phyloP scores from a whole-genome alignment of 2,888 invertebrate species.

The Synanthedon vespiformis region DNA sequence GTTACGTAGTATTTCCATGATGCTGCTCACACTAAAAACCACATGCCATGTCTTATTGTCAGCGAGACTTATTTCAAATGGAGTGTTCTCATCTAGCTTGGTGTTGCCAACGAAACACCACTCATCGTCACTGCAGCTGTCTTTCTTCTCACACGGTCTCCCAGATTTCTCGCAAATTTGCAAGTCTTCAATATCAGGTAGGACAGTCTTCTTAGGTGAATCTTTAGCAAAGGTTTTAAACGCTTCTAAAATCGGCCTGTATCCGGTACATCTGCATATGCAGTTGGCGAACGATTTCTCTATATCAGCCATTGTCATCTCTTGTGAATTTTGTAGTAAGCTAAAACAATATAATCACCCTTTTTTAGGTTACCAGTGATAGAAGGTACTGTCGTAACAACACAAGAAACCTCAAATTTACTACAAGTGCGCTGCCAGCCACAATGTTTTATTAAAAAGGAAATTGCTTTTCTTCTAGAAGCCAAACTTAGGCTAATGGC shows the following conservation, averaged over 20 bases:
- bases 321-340: constrained; percentile 13
- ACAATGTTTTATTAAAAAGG: too few species aligned
- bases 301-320: constrained; percentile 50
- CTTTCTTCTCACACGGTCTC: constrained; percentile 6
- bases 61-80: constrained; percentile 31
- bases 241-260: constrained; percentile 70
- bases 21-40: constrained; percentile 50
- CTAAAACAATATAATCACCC: constrained; percentile 15
- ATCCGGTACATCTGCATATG: constrained; percentile 73
- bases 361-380: too few species aligned
- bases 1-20: constrained; percentile 59
- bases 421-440: too few species aligned
- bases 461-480: too few species aligned
- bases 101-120: constrained; percentile 24
- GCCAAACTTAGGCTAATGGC: too few species aligned
- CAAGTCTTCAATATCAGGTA: constrained; percentile 1
- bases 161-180: constrained; percentile 8
- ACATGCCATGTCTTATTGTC: constrained; percentile 62
- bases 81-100: constrained; percentile 4
- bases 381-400: too few species aligned
- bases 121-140: constrained; percentile 12
- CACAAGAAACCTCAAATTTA: too few species aligned
- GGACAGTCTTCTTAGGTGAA: background rate
- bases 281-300: constrained; percentile 71
- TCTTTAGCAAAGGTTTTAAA: constrained; percentile 65